Evolutionary conservation across 1,140 invertebrate genomes (phyloP).

Genomic region (Oreohelix idahoensis): DNA sequence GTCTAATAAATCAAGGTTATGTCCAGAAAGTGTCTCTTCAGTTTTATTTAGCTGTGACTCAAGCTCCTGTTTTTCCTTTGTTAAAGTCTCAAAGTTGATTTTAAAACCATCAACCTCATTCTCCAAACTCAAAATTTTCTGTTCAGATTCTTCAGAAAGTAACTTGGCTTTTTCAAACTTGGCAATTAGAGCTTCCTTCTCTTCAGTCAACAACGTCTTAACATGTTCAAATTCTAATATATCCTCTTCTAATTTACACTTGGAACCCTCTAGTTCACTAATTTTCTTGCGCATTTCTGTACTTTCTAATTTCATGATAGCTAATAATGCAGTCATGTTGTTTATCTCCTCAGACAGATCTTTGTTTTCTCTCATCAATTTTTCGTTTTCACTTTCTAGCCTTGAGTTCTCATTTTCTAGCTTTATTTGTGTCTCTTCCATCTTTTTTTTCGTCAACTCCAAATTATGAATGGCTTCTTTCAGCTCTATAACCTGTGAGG

Average conservation of each 20-base stretch:
- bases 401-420: neutral
- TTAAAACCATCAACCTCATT: neutral
- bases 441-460: neutral
- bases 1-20: neutral
- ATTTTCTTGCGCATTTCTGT: neutral
- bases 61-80: neutral
- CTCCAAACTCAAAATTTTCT: neutral
- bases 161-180: neutral
- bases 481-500: slow-evolving; percentile 1
- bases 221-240: neutral
- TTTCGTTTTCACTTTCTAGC: slow-evolving; percentile 6
- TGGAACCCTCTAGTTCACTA: neutral
- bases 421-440: neutral
- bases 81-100: neutral
- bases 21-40: neutral
- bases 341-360: neutral
- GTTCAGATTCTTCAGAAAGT: neutral
- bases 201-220: neutral
- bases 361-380: neutral
- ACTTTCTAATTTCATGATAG: neutral
- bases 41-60: neutral
- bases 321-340: neutral
- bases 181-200: neutral
- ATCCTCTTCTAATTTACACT: neutral
- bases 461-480: neutral